Base-by-base conservation (phyloP, 2,113 vertebrate species). In the Erythrocercus mccallii region DNA sequence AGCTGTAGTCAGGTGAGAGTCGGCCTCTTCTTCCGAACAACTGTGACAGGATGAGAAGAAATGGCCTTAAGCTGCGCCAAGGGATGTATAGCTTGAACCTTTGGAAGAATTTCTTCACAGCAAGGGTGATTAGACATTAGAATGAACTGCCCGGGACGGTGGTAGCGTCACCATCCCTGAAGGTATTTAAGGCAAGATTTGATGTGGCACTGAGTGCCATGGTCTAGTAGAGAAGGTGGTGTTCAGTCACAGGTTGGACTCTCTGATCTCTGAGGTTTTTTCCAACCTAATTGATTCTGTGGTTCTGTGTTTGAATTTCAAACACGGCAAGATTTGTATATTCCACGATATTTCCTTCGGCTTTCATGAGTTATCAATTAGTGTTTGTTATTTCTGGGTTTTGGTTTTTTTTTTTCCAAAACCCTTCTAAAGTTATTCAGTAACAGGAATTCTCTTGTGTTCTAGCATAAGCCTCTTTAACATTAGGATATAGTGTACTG, bases 161-260 rank as follows among this genome's bases (percentile, higher is more conserved):
- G 25, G 10, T 48, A 5, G 30, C 18, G 6, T 37, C 12, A 31
- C 21, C 2, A 6, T 69, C 25, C n/a, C 14, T 74, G 54, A 23
- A 12, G 14, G 5, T 54, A 6, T 61, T 45, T 66, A 18, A 60
- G 23, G 13, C 24, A 11, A 45, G 45, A 22, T 13, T 30, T 16
- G 38, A 45, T 8, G 37, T 28, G 47, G 8, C 18, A 17, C 8
- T n/a, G 28, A 16, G 47, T 40, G 61, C 24, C 7, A 0, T 15
- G n/a, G 10, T 40, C 17, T 40, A 0, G 25, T 56, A 61, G 54
- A 14, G 17, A 19, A 4, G 47, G 5, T 3, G 2, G 11, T 54
- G 14, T 15, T 76, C 30, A 19, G 45, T 82, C 47, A 19, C 33
- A 33, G 5, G 6, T 27, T 61, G 79, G 30, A 42, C 10, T 62